Base-by-base conservation (phyloP, 1,140 invertebrate species). In the Platorchestia sp. region DNA sequence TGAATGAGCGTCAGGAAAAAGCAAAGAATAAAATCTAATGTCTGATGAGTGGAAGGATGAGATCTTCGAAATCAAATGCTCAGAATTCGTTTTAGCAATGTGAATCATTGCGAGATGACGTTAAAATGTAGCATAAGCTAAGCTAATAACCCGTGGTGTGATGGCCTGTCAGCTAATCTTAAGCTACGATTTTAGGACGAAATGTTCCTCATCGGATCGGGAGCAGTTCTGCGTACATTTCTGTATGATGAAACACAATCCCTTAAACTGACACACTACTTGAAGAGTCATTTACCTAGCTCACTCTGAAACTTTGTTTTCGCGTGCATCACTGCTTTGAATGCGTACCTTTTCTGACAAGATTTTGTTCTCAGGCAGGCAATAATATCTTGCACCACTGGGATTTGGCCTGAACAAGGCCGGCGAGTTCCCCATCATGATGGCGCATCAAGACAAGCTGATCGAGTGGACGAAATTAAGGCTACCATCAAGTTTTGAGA, bases 401-500 rank as follows among this genome's bases (percentile, higher is more conserved):
- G 99, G 99, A 97, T 99, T 99, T 96, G 99, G 99, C 97, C 97
- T 99, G 59, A 99, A 99, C 98, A 99, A 99, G 97, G 99, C 99
- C 97, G 99, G 99, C 97, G 99, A 99, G 98, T 99, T 99, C 97
- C 99, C 99, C 97, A 98, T 99, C 97, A 98, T 99, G 96, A 97
- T 99, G 45, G 99, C 99, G 95, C 99, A 99, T 97, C 98, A 98
- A 97, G 99, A 99, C 97, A 99, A 99, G 10, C 99, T 99, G 98
- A 98, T 96, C 99, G 99, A 97, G 98, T 99, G 96, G 99, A 99
- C 97, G 99, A 99, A 97, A 99, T 99, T 59, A 99, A 99, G 97
- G 99, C 99, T 16, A 99, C 99, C 96, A 99, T 99, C 97, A 99
- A 99, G 97, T 99, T 99, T 97, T n/a, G 99, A 99, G 97, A 99